Percentiles rank a stretch among this genome's conserved stretches.
phyloP scores from a whole-genome alignment of 2,888 invertebrate genomes.

The Drosophila affinis region DNA sequence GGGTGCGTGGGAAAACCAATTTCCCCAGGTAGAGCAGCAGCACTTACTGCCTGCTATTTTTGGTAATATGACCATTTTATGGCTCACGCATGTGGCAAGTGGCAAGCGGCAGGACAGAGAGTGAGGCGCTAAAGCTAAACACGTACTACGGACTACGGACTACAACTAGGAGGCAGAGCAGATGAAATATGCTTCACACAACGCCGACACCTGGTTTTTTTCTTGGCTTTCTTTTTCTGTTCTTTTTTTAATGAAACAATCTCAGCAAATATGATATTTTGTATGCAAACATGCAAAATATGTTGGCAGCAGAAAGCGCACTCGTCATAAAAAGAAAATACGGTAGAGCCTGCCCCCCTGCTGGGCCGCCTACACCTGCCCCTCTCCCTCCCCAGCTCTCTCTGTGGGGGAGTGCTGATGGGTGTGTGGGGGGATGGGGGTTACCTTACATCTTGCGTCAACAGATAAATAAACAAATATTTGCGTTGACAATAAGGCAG shows the following conservation, averaged over 20 bases:
- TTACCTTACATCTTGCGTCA: constrained; percentile 55
- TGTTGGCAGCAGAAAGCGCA: constrained; percentile 44
- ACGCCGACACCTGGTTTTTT: constrained; percentile 54
- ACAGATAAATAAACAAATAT: constrained; percentile 77
- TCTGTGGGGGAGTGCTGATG: neutral
- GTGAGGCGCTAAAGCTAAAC: constrained; percentile 75
- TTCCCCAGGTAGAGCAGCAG: constrained; percentile 52
- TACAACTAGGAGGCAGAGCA: constrained; percentile 40
- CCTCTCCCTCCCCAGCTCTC: neutral
- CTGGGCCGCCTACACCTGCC: constrained; percentile 9
- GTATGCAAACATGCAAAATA: constrained; percentile 80
- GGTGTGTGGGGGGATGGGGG: constrained; percentile 15
- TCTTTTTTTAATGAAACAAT: constrained; percentile 77
- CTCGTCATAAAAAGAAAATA: constrained; percentile 72
- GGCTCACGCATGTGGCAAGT: constrained; percentile 67
- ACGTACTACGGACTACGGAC: constrained; percentile 60
- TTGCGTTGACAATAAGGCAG: constrained; percentile 70
- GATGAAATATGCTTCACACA: constrained; percentile 46
- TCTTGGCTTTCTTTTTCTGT: no score
- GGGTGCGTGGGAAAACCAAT: constrained; percentile 74
- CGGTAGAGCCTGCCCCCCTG: constrained; percentile 35
- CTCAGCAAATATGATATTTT: constrained; percentile 78
- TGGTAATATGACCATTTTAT: constrained; percentile 76
- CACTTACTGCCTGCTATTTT: constrained; percentile 49
- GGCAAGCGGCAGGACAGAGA: neutral